These are phyloP conservation scores for Chrysotoxum bicinctum DNA, from an alignment of 2,888 invertebrate genomes.

Conservation along the genomic window DNA sequence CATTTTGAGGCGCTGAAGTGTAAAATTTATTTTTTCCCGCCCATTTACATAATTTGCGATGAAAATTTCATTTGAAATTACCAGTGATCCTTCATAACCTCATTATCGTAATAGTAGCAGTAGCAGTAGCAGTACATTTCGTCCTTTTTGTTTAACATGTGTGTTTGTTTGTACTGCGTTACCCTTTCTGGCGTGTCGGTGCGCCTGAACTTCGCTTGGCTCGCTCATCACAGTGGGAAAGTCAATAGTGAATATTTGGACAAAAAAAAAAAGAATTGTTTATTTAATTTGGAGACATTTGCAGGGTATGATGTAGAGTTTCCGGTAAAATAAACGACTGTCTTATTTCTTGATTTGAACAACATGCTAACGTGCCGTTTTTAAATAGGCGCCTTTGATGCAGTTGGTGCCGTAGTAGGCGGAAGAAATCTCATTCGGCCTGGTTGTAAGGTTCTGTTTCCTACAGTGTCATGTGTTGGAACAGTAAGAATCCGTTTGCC, in stretches of 20 bases:
- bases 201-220: background rate
- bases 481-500: no score
- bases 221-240: background rate
- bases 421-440: no score
- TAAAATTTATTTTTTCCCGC: constrained; percentile 70
- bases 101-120: constrained; percentile 58
- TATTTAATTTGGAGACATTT: no score
- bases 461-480: no score
- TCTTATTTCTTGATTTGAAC: no score
- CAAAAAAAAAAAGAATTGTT: background rate
- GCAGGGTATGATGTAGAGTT: no score
- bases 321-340: no score
- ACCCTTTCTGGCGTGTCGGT: background rate
- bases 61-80: constrained; percentile 67
- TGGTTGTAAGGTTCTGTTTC: no score
- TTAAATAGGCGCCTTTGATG: no score
- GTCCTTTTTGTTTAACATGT: constrained; percentile 34
- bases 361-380: no score
- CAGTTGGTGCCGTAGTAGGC: no score
- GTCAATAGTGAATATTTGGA: background rate
- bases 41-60: constrained; percentile 70
- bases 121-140: constrained; percentile 36
- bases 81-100: constrained; percentile 70
- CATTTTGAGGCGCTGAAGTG: constrained; percentile 50
- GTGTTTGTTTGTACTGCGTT: background rate